Evolutionary conservation across 2,113 vertebrate genomes (phyloP).

Genomic region (Chaetops frenatus): DNA sequence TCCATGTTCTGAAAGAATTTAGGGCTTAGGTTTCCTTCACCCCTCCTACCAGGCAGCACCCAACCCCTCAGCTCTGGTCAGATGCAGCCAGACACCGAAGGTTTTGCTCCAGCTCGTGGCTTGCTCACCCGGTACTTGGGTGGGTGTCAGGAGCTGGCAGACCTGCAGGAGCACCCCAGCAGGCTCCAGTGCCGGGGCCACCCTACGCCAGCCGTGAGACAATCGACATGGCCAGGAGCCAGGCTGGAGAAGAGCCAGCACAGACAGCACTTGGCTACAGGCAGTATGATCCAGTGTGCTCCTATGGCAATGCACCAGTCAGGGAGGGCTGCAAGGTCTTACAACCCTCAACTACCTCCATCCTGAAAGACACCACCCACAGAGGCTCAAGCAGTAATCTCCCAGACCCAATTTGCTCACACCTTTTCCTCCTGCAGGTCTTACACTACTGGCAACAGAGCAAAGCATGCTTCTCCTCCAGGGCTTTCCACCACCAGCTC

Average conservation of each 20-base stretch:
- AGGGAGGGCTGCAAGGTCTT: neutral
- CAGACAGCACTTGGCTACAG: too few species aligned
- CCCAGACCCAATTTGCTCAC: rapidly evolving
- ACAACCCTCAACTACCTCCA: neutral
- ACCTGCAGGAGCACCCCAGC: neutral
- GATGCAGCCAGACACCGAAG: rapidly evolving
- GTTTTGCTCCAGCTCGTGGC: neutral
- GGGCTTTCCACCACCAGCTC: neutral
- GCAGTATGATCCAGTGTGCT: rapidly evolving
- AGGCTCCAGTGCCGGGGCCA: neutral
- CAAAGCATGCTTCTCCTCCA: neutral
- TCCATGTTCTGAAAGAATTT: rapidly evolving
- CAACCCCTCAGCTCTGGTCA: neutral
- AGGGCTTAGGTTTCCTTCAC: neutral
- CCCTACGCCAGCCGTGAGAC: rapidly evolving
- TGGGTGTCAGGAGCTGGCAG: neutral
- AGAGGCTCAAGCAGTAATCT: neutral
- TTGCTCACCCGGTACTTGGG: rapidly evolving
- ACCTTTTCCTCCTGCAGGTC: neutral
- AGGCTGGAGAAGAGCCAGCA: neutral
- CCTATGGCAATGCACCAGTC: neutral
- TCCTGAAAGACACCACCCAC: neutral
- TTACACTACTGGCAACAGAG: neutral
- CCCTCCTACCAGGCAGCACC: neutral
- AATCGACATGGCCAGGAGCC: neutral